Evolutionary conservation across 2,113 vertebrate genomes (phyloP).

Genomic region (Actinemys pallida): DNA sequence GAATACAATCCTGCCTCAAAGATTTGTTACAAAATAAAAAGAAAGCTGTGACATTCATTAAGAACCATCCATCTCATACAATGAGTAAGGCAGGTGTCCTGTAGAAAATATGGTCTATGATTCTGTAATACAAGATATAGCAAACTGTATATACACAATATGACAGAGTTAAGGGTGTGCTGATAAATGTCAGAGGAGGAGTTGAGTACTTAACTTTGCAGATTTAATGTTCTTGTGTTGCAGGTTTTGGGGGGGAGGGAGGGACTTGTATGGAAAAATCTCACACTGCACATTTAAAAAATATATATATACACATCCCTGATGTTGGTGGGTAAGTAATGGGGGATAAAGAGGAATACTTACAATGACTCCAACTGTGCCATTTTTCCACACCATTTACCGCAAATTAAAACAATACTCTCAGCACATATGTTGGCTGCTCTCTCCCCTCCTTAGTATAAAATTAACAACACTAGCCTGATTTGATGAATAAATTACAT

Average conservation of each 20-base stretch:
- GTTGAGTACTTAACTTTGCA: neutral
- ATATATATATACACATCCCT: neutral
- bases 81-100: neutral
- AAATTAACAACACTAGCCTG: neutral
- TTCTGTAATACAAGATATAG: neutral
- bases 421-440: neutral
- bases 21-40: neutral
- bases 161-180: neutral
- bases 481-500: neutral
- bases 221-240: neutral
- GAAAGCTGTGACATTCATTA: neutral
- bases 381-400: neutral
- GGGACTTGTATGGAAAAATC: neutral
- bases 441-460: neutral
- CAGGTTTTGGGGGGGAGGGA: neutral
- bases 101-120: neutral
- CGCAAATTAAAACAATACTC: neutral
- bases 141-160: neutral
- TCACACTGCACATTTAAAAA: neutral
- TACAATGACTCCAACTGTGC: neutral
- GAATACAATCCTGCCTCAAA: neutral
- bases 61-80: neutral
- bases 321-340: neutral
- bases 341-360: neutral
- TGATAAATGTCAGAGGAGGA: neutral